Percentiles rank a stretch among this genome's conserved stretches.
phyloP scores from a whole-genome alignment of 1,140 invertebrate species.

The Ganaspis sp. region DNA sequence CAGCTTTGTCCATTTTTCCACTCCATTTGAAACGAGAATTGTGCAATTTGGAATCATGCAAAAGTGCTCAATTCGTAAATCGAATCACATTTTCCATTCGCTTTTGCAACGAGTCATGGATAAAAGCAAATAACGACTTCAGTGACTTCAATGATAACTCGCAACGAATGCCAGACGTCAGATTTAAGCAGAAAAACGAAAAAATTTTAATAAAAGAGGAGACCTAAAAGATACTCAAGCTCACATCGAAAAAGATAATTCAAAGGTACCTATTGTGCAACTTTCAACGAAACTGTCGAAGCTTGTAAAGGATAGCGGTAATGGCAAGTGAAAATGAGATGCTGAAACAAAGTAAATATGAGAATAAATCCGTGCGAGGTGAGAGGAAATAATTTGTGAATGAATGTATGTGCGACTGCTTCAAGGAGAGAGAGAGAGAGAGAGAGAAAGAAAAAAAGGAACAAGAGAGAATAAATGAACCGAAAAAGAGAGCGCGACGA shows the following conservation, averaged over 20 bases:
- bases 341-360: constrained; percentile 15
- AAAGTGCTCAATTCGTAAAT: constrained; percentile 27
- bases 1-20: constrained; percentile 22
- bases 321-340: constrained; percentile 2
- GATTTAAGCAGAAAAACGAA: constrained; percentile 7
- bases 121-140: constrained; percentile 3
- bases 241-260: constrained; percentile 29
- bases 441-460: background rate
- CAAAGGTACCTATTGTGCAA: constrained; percentile 35
- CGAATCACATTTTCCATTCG: constrained; percentile 23
- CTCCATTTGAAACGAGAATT: constrained; percentile 17
- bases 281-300: constrained; percentile 54
- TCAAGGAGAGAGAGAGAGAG: constrained; percentile 32
- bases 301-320: constrained; percentile 36
- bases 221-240: constrained; percentile 12
- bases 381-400: constrained; percentile 44
- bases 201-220: constrained; percentile 5
- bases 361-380: constrained; percentile 35
- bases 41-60: constrained; percentile 20
- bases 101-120: constrained; percentile 19
- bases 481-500: constrained; percentile 21
- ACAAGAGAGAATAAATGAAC: constrained; percentile 26
- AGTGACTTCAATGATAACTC: constrained; percentile 18
- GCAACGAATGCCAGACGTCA: constrained; percentile 17
- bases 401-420: constrained; percentile 27